phyloP scores from a whole-genome alignment of 1,140 invertebrate genomes.

The Drosophila mauritiana region DNA sequence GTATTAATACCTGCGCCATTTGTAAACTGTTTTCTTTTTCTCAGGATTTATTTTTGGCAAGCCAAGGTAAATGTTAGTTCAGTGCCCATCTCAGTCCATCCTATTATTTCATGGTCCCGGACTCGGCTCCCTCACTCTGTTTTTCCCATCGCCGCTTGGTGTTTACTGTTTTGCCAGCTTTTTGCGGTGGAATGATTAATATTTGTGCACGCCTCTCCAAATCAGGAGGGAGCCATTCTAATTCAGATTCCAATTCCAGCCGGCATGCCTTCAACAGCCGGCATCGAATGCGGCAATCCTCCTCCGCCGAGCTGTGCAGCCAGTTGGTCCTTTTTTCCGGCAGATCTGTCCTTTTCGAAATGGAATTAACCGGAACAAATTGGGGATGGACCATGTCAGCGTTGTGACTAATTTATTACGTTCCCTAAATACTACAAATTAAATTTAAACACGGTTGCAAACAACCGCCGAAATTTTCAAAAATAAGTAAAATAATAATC shows the following conservation, averaged over 20 bases:
- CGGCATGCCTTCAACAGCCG: not conserved
- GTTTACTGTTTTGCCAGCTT: slow-evolving; percentile 29
- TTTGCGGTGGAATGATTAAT: slow-evolving; percentile 52
- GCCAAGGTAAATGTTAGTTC: slow-evolving; percentile 39
- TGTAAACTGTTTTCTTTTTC: slow-evolving; percentile 45
- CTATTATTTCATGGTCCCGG: slow-evolving; percentile 2
- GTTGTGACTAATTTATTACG: not conserved
- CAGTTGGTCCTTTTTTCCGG: not conserved
- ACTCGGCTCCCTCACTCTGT: not conserved
- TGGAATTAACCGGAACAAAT: not conserved
- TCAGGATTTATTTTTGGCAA: slow-evolving; percentile 40
- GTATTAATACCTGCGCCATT: slow-evolving; percentile 50
- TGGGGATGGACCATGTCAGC: not conserved
- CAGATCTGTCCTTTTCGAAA: not conserved
- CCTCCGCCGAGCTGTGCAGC: not conserved
- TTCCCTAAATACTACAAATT: not conserved
- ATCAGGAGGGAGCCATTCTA: slow-evolving; percentile 34
- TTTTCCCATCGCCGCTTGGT: slow-evolving; percentile 10
- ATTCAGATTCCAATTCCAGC: slow-evolving; percentile 27
- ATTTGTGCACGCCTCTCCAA: slow-evolving; percentile 41
- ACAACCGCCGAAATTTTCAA: too few species aligned
- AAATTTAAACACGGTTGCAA: too few species aligned
- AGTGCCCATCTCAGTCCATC: not conserved
- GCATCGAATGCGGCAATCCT: not conserved
- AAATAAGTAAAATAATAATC: too few species aligned